Conservation (phyloP, 2,888 invertebrate species). For the Branchellion lobata region DNA sequence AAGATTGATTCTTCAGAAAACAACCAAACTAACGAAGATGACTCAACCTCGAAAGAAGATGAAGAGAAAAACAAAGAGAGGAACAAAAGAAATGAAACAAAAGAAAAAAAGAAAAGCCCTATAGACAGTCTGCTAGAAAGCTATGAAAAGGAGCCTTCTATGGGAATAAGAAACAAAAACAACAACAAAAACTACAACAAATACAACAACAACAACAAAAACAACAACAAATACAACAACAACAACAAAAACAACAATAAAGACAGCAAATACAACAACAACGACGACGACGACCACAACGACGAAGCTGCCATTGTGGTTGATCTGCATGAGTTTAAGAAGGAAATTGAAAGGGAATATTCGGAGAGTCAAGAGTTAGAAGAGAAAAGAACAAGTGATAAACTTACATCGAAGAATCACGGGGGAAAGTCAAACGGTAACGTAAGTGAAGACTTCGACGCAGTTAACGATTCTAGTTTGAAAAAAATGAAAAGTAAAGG, state of each 20-base stretch:
- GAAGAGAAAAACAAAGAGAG: slow-evolving; percentile 36
- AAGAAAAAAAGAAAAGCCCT: not conserved
- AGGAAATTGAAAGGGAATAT: not conserved
- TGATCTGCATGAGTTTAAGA: not conserved
- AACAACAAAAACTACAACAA: too few relatives aligned
- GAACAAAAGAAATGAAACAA: slow-evolving; percentile 28
- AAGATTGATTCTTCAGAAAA: not conserved
- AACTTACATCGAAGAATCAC: not conserved
- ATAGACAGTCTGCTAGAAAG: slow-evolving; percentile 16
- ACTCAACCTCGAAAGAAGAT: not conserved
- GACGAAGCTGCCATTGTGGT: not conserved
- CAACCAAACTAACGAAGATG: slow-evolving; percentile 6
- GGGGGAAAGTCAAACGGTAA: not conserved
- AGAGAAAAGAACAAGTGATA: not conserved
- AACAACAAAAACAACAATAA: too few relatives aligned
- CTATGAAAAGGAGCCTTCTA: slow-evolving; percentile 32
- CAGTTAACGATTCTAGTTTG: too few relatives aligned
- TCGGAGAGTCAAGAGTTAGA: not conserved
- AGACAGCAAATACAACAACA: too few relatives aligned
- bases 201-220: too few relatives aligned
- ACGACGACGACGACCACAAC: too few relatives aligned
- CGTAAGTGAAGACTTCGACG: too few relatives aligned
- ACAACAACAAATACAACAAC: too few relatives aligned
- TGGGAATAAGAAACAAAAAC: not conserved
- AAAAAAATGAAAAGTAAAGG: not conserved